Evolutionary conservation across 2,888 invertebrate species (phyloP).

Genomic region (Conchocele bisecta): DNA sequence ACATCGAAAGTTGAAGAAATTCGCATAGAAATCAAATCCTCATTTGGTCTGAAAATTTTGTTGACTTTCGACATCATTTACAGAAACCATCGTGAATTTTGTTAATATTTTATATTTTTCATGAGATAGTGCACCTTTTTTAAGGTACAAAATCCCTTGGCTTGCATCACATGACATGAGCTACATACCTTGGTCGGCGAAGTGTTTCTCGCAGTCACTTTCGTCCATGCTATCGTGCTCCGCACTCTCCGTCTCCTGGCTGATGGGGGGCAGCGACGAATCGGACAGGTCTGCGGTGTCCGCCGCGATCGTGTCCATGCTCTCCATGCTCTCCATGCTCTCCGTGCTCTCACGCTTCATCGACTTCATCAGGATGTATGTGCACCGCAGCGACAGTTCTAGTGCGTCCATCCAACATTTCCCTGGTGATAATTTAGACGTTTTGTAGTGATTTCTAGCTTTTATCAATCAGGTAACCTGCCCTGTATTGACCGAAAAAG

Average conservation of each 20-base stretch:
- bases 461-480: too few relatives aligned
- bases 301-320: background rate
- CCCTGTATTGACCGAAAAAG: too few relatives aligned
- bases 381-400: slow-evolving; percentile 92
- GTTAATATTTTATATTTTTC: too few relatives aligned
- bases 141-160: too few relatives aligned
- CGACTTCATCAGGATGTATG: slow-evolving; percentile 89
- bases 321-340: slow-evolving; percentile 44
- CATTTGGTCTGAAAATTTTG: too few relatives aligned
- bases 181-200: slow-evolving; percentile 85
- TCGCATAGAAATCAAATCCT: too few relatives aligned
- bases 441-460: background rate
- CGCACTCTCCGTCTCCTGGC: slow-evolving; percentile 23
- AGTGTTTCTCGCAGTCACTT: slow-evolving; percentile 94
- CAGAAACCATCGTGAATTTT: too few relatives aligned
- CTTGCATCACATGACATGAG: too few relatives aligned
- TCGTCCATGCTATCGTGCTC: slow-evolving; percentile 85
- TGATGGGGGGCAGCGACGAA: slow-evolving; percentile 46
- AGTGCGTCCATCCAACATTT: slow-evolving; percentile 98
- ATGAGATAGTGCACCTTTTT: too few relatives aligned
- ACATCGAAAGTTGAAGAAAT: too few relatives aligned
- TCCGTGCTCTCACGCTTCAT: slow-evolving; percentile 81
- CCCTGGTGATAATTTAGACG: slow-evolving; percentile 68
- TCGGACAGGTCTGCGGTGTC: slow-evolving; percentile 46
- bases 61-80: too few relatives aligned